These are phyloP conservation scores for Xylocampa areola DNA, from an alignment of 2,888 invertebrate species.

Conservation along the genomic window DNA sequence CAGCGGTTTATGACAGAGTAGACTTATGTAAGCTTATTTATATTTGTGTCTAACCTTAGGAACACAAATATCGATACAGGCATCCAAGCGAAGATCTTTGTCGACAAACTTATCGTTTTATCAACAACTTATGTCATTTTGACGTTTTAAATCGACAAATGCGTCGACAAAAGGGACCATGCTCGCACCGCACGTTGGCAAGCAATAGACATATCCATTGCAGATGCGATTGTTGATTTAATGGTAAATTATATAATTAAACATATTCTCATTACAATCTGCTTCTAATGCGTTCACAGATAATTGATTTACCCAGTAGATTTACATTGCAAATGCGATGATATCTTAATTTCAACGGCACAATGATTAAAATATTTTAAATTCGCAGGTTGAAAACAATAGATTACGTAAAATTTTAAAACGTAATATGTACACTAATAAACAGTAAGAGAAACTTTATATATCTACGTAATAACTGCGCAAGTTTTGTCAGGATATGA, in stretches of 20 bases:
- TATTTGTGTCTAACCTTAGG: too few species aligned
- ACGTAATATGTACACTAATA: not conserved
- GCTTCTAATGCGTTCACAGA: slow-evolving; percentile 9
- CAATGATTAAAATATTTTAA: not conserved
- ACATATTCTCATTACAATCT: not conserved
- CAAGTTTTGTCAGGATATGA: not conserved
- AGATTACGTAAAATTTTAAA: not conserved
- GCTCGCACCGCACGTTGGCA: too few species aligned
- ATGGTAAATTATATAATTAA: not conserved
- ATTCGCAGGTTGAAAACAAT: not conserved
- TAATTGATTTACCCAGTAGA: slow-evolving; percentile 20
- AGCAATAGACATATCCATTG: too few species aligned
- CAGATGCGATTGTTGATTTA: too few species aligned
- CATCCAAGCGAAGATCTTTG: too few species aligned
- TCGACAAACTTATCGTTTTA: too few species aligned
- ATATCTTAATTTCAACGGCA: slow-evolving; percentile 1
- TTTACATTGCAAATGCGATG: not conserved
- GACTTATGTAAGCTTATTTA: too few species aligned
- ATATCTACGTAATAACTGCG: too few species aligned
- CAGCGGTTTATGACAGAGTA: not conserved
- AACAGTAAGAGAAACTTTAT: not conserved
- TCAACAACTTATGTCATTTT: too few species aligned
- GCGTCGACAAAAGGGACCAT: too few species aligned
- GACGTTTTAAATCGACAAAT: too few species aligned
- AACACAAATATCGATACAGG: too few species aligned